Evolutionary conservation across 2,797 vertebrate genomes (phyloP), one percentile per base, ranked within the genome.

Genomic region (Anguilla pacifica): DNA sequence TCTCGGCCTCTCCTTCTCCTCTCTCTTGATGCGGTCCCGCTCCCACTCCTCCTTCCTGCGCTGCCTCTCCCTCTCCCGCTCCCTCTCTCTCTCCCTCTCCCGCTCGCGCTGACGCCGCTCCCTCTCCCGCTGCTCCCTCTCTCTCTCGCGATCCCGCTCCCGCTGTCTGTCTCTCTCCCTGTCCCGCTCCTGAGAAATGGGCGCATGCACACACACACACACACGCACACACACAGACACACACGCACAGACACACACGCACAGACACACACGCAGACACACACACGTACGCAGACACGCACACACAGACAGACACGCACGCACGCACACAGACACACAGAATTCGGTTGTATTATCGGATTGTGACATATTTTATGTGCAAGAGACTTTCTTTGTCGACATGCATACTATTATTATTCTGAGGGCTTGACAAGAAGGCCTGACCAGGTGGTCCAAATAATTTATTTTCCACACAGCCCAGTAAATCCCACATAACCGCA

Each of bases 91-190:
- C 86, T 98, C 98, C 88, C 97, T 94, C 88, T 99, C 98, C 0
- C 98, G 94, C 82, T 98, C 97, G 83, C 98, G 92, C 1, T 97
- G 96, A 91, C 98, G 97, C 79, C 97, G 94, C 93, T 99, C 98
- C 0, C 98, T 96, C 88, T 96, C 94, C 19, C 99, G 98, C 90
- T 98, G 94, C 94, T 99, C 96, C 0, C 96, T 93, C 64, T 97
- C 98, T 0, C 98, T 92, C 19, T 99, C 98, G 0, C 98, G 90
- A 28, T 99, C 98, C 0, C 98, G 94, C 7, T 97, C 96, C 0
- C 97, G 95, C 43, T 98, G 96, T 64, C 97, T 91, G 90, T 97
- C 96, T 0, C 96, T 96, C 1, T 98, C 97, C 0, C 97, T 94
- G 6, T 98, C 98, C 0, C 97, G 95, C 74, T 98, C 98, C 97